phyloP scores from a whole-genome alignment of 2,797 vertebrate species.

The Chelmon rostratus region DNA sequence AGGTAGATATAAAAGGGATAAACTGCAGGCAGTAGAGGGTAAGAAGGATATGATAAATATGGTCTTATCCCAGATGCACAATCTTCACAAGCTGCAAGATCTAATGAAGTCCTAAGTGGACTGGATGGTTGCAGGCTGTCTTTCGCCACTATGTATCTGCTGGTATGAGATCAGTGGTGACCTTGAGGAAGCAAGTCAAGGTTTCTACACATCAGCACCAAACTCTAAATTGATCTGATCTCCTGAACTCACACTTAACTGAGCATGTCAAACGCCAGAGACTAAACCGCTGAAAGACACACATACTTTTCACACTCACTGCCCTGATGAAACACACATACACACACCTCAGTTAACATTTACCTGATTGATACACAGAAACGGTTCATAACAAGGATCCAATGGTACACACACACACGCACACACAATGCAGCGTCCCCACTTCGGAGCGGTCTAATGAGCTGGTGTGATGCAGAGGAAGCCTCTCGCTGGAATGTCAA shows the following conservation, averaged over 20 bases:
- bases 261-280: conserved; percentile 52
- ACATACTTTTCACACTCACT: conserved; percentile 20
- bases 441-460: conserved; percentile 70
- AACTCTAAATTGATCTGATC: conserved; percentile 71
- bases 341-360: conserved; percentile 34
- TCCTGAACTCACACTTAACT: conserved; percentile 46
- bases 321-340: conserved; percentile 31
- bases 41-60: conserved; percentile 26
- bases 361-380: conserved; percentile 54
- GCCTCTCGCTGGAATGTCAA: conserved; percentile 80
- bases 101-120: conserved; percentile 58
- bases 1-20: conserved; percentile 8
- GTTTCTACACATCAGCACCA: conserved; percentile 64
- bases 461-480: conserved; percentile 74
- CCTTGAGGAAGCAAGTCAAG: conserved; percentile 64
- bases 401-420: conserved; percentile 20
- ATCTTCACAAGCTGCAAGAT: conserved; percentile 43
- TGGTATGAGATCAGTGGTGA: conserved; percentile 62
- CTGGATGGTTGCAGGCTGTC: conserved; percentile 42
- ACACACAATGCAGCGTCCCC: conserved; percentile 42
- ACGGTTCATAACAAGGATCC: conserved; percentile 50
- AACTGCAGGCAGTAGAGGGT: conserved; percentile 23
- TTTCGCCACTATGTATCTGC: conserved; percentile 25
- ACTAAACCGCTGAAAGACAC: conserved; percentile 28
- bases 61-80: conserved; percentile 33